Evolutionary conservation across 2,888 invertebrate genomes (phyloP).

Genomic region (Hartigia nigra): DNA sequence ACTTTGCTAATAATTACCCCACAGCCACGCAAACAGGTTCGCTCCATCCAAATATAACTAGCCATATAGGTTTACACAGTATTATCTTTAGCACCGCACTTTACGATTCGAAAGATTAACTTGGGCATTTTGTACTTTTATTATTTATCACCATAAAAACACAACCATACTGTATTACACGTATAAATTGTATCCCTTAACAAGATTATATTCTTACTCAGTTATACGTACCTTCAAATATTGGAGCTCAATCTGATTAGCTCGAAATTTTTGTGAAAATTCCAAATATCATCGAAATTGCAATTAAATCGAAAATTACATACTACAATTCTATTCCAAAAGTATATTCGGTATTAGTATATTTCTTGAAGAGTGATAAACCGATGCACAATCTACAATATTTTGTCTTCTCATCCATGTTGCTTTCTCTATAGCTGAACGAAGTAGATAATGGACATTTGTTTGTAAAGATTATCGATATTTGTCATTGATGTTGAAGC

Average conservation of each 20-base stretch:
- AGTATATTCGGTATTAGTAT: neutral
- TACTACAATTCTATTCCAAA: neutral
- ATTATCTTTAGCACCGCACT: neutral
- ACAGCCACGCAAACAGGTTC: neutral
- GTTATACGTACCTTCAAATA: neutral
- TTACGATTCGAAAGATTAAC: neutral
- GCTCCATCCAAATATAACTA: neutral
- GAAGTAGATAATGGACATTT: slow-evolving; percentile 32
- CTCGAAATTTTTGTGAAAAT: neutral
- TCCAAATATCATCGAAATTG: neutral
- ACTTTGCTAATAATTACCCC: neutral
- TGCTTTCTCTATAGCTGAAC: neutral
- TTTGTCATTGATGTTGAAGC: slow-evolving; percentile 34
- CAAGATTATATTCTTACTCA: neutral
- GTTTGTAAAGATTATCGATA: slow-evolving; percentile 34
- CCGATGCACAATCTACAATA: neutral
- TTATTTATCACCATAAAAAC: neutral
- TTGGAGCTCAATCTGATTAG: neutral
- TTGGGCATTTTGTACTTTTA: neutral
- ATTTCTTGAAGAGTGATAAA: neutral
- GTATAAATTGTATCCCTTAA: neutral
- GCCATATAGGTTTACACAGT: neutral
- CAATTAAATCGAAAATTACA: neutral
- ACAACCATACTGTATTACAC: neutral
- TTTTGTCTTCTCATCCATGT: neutral